These are phyloP conservation scores for Drosophila kanekoi DNA, from an alignment of 2,888 invertebrate genomes.

Conservation along the genomic window DNA sequence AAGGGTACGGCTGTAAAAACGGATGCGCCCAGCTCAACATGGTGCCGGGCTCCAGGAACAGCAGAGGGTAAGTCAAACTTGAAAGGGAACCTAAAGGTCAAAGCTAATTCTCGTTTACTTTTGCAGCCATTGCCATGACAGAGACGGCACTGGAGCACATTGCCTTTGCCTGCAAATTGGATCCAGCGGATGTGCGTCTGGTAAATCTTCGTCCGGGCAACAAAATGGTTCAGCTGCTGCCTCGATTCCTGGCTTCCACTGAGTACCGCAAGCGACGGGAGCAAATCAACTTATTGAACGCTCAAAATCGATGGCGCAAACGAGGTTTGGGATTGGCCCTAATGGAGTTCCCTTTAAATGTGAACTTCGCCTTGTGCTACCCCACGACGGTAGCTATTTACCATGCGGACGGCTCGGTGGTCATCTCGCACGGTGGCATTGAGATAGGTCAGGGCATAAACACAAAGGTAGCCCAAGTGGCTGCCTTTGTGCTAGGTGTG, in stretches of 20 bases:
- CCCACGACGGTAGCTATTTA: constrained; percentile 89
- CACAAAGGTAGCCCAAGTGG: constrained; percentile 91
- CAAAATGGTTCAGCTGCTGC: constrained; percentile 85
- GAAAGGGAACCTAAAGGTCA: background rate
- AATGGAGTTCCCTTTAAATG: constrained; percentile 85
- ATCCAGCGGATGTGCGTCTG: constrained; percentile 87
- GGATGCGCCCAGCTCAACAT: constrained; percentile 89
- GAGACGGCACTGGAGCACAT: constrained; percentile 89
- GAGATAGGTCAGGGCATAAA: constrained; percentile 91
- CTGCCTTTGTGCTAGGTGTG: constrained; percentile 89
- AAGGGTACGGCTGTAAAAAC: constrained; percentile 88
- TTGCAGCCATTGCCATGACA: constrained; percentile 86
- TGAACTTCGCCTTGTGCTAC: constrained; percentile 84
- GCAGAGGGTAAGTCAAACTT: constrained; percentile 86
- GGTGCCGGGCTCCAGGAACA: constrained; percentile 88
- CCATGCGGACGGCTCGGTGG: constrained; percentile 90
- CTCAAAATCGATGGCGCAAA: constrained; percentile 92
- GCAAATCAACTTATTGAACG: constrained; percentile 88
- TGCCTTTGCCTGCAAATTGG: constrained; percentile 86
- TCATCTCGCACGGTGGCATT: constrained; percentile 89
- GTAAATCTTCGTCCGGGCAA: constrained; percentile 86
- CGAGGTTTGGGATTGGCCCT: constrained; percentile 89
- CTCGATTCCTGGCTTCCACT: constrained; percentile 85
- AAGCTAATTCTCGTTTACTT: background rate
- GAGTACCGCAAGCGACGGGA: constrained; percentile 87